Evolutionary conservation across 2,113 vertebrate species (phyloP), one percentile per base, ranked within the genome.

Genomic region (Pachypanchax playfairii): DNA sequence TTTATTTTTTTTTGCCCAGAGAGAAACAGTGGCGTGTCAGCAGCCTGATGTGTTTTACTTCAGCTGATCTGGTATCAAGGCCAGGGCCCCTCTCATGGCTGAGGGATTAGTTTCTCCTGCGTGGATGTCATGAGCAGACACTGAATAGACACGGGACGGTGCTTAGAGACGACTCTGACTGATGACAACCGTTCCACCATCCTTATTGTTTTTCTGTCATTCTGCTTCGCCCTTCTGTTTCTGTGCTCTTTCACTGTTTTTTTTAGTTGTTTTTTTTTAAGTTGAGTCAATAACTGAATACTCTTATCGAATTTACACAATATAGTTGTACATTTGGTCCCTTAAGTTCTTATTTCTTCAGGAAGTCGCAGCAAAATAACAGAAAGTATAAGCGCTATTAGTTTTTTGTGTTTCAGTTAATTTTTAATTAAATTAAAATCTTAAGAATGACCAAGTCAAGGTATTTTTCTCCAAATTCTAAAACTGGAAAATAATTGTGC

Each of bases 21-120:
- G 73, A 84, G 75, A 82, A 82, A 75, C 25, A 48, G 73, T 38
- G 62, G 71, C 44, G 26, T 85, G 69, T 83, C 79, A 84, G 80
- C 62, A 63, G 70, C 58, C 60, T 72, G 73, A 82, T 80, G 69
- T 65, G 76, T 83, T 85, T 85, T 82, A 71, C 75, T 83, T 74
- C 69, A 82, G 73, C 70, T 80, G 81, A 82, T 85, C 54, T 73
- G 75, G 55, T 63, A 83, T 73, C 77, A 77, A 83, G 87, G 80
- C 79, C 77, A 71, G 65, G 59, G 66, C 41, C 75, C n/a, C 63
- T 77, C 71, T 77, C 72, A 36, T 62, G 73, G 65, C 63, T 73
- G 55, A 77, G 70, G 76, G 62, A 87, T 85, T 77, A 77, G 68
- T 85, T 72, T 79, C 70, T 71, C 43, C 70, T 47, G 64, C 57